Conservation (phyloP, 30 jellyfish, hydroid and myxozoan genomes). For the Nemopilema nomurai region DNA sequence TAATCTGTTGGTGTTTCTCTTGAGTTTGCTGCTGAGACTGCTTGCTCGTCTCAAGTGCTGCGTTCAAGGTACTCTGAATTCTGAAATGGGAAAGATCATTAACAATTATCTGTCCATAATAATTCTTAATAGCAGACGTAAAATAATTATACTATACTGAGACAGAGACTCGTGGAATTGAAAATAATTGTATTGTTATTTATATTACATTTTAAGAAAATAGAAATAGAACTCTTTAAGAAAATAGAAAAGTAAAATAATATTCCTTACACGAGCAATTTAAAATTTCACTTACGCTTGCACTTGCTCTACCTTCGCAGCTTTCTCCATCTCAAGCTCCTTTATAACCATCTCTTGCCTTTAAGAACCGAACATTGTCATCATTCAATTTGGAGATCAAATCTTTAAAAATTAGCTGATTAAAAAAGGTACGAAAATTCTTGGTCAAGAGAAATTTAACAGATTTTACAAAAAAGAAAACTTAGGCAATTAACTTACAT, state of each 20-base stretch:
- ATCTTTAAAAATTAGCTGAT: no score
- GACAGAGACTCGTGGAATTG: no score
- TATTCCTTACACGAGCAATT: not conserved
- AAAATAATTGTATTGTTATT: no score
- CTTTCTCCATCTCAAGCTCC: constrained; percentile 71
- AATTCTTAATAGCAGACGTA: not conserved
- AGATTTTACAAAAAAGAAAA: no score
- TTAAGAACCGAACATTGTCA: not conserved
- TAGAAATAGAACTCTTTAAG: not conserved
- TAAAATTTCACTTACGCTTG: constrained; percentile 40
- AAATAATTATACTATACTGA: no score
- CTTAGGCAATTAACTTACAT: no score
- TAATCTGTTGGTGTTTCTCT: constrained; percentile 73
- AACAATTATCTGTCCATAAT: not conserved
- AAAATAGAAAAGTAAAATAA: not conserved
- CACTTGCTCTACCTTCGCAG: constrained; percentile 73
- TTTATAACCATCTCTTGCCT: constrained; percentile 65
- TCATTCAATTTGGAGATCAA: not conserved
- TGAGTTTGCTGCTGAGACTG: constrained; percentile 66
- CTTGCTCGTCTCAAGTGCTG: constrained; percentile 76
- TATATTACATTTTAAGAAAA: no score
- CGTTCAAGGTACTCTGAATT: constrained; percentile 68
- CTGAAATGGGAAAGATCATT: constrained; percentile 33
- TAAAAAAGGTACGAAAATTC: no score
- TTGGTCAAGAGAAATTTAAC: no score